These are phyloP conservation scores for Agriopis leucophaearia DNA, from an alignment of 2,888 invertebrate genomes.

Conservation along the genomic window DNA sequence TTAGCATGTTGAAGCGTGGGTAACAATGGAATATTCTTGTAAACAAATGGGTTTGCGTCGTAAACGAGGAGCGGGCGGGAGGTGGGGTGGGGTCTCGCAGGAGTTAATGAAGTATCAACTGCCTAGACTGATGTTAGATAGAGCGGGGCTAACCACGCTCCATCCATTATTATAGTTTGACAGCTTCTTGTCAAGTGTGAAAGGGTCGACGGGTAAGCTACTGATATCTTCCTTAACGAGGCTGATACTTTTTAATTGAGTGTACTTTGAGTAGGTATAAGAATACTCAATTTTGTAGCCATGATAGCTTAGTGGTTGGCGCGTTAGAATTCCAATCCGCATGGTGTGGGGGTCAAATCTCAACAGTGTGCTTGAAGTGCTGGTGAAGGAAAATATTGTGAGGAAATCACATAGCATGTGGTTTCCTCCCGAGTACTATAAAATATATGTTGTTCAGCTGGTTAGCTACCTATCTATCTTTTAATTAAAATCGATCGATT, in stretches of 20 bases:
- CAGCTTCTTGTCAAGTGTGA: slow-evolving; percentile 35
- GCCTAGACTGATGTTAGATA: slow-evolving; percentile 38
- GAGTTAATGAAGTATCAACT: slow-evolving; percentile 47
- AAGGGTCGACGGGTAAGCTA: slow-evolving; percentile 20
- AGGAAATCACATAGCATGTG: too few relatives aligned
- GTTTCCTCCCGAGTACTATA: too few relatives aligned
- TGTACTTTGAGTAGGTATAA: background rate
- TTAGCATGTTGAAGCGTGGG: slow-evolving; percentile 25
- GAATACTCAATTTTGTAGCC: too few relatives aligned
- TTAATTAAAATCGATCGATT: too few relatives aligned
- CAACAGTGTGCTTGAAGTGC: too few relatives aligned
- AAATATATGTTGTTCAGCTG: too few relatives aligned
- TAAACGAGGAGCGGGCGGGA: slow-evolving; percentile 36
- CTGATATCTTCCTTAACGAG: slow-evolving; percentile 4
- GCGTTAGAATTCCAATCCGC: too few relatives aligned
- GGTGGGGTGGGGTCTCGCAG: slow-evolving; percentile 30
- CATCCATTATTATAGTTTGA: slow-evolving; percentile 44
- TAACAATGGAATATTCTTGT: slow-evolving; percentile 45
- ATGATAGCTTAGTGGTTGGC: too few relatives aligned
- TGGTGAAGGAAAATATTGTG: too few relatives aligned
- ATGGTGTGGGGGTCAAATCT: too few relatives aligned
- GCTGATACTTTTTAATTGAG: slow-evolving; percentile 3
- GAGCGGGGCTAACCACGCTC: slow-evolving; percentile 38
- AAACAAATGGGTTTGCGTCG: slow-evolving; percentile 44
- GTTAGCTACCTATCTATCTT: too few relatives aligned